phyloP scores from a whole-genome alignment of 2,797 vertebrate species.

The Hybognathus amarus region DNA sequence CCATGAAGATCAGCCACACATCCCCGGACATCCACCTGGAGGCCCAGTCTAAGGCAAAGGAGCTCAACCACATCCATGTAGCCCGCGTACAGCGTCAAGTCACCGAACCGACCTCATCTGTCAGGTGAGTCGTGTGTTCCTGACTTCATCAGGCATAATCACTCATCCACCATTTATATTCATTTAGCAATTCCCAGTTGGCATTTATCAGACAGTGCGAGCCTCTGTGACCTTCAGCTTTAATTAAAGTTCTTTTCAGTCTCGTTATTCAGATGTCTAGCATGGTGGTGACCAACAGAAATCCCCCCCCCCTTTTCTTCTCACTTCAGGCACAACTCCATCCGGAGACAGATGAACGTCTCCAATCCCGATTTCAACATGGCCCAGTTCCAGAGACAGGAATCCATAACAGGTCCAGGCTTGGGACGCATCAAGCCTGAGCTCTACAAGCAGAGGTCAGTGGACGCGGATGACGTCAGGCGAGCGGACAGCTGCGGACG shows the following conservation, averaged over 20 bases:
- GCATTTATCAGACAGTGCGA: constrained; percentile 37
- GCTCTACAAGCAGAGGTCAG: constrained; percentile 93
- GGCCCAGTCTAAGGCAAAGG: constrained; percentile 82
- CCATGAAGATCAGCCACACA: constrained; percentile 98
- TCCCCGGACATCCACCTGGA: constrained; percentile 94
- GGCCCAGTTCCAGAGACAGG: constrained; percentile 94
- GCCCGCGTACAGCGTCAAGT: constrained; percentile 90
- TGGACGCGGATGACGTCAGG: constrained; percentile 88
- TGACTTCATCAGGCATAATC: background rate
- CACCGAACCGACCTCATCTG: constrained; percentile 92
- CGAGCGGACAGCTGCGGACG: constrained; percentile 87
- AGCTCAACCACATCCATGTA: constrained; percentile 83
- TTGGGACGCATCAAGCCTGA: constrained; percentile 94
- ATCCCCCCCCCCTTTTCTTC: constrained; percentile 13
- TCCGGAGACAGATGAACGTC: constrained; percentile 95
- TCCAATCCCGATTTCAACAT: constrained; percentile 96
- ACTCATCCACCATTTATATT: constrained; percentile 33
- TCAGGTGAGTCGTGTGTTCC: constrained; percentile 78
- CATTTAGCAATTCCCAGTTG: constrained; percentile 29
- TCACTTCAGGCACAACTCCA: constrained; percentile 90
- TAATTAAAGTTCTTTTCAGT: constrained; percentile 34
- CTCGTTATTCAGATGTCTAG: constrained; percentile 29
- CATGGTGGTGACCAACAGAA: constrained; percentile 4
- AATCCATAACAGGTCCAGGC: constrained; percentile 88
- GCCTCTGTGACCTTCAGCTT: constrained; percentile 29